Evolutionary conservation across 2,113 vertebrate genomes (phyloP), one percentile per base, ranked within the genome.

Genomic region (Philantomba maxwellii): DNA sequence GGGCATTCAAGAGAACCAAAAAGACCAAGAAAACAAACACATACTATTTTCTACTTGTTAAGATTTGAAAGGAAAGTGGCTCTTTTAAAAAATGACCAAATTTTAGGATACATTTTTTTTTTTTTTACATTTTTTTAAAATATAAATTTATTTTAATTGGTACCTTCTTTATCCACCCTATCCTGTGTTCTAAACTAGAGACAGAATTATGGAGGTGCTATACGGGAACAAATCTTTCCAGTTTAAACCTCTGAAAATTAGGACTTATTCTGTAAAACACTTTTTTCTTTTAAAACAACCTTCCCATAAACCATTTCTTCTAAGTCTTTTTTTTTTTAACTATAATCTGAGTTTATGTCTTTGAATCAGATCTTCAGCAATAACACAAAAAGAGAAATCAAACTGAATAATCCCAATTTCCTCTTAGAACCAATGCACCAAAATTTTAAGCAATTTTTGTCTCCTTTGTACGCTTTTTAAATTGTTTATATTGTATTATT

Each of bases 21-120:
- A 95, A 64, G 36, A 92, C 78, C 47, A 49, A 93, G 91, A 88
- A 97, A 93, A 95, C 45, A 97, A 92, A 93, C n/a, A 89, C 23
- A 73, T 23, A 53, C 13, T 87, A n/a, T 83, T 91, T 96, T 70
- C 78, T 91, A 45, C n/a, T 60, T 92, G 64, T 60, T 78, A 57
- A 88, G 28, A 94, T 78, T 73, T 86, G 33, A 92, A 57, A 70
- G 28, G 51, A 25, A 92, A 86, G 60, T 7, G 7, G 87, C 15
- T 12, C 13, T 93, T 80, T 92, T 39, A 28, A 39, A 70, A 94
- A 88, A 55, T 49, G 57, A 49, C 13, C n/a, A 94, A 84, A 77
- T 86, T 64, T 89, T 43, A 83, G 19, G 30, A 60, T 57, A 64
- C 9, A 66, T 92, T 95, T 49, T 90, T 83, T 82, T 57, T 57